These are phyloP conservation scores for Ophion ventricosus DNA, from an alignment of 2,888 invertebrate species.

Conservation along the genomic window DNA sequence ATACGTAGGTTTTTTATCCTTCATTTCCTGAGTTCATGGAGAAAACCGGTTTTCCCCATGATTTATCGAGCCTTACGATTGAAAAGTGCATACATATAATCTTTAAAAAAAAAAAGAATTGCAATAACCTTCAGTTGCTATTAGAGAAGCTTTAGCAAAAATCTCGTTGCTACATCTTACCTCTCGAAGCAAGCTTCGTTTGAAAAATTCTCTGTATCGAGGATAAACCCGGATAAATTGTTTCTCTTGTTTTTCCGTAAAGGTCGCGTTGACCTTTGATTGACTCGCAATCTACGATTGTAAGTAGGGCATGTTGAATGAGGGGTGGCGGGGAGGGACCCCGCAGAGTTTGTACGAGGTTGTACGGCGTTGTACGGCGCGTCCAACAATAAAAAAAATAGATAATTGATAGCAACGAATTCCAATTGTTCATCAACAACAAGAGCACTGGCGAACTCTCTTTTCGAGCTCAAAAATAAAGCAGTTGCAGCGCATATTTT, in stretches of 20 bases:
- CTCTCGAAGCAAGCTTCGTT: background rate
- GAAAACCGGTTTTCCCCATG: background rate
- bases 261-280: conserved; percentile 35
- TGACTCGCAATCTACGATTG: conserved; percentile 32
- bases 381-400: background rate
- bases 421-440: background rate
- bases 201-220: background rate
- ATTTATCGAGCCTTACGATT: background rate
- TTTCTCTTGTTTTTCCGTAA: conserved; percentile 5
- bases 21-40: background rate
- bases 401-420: background rate
- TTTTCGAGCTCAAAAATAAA: background rate
- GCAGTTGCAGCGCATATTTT: background rate
- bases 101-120: background rate
- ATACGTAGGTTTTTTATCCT: background rate
- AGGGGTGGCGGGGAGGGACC: too few relatives aligned
- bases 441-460: background rate
- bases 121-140: background rate
- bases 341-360: background rate
- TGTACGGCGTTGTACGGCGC: too few relatives aligned
- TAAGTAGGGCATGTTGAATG: background rate
- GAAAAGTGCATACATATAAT: background rate
- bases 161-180: background rate
- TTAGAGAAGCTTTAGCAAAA: background rate
- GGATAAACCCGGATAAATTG: conserved; percentile 6